Conservation (phyloP, 2,888 invertebrate species). For the Mimumesa dahlbomi region DNA sequence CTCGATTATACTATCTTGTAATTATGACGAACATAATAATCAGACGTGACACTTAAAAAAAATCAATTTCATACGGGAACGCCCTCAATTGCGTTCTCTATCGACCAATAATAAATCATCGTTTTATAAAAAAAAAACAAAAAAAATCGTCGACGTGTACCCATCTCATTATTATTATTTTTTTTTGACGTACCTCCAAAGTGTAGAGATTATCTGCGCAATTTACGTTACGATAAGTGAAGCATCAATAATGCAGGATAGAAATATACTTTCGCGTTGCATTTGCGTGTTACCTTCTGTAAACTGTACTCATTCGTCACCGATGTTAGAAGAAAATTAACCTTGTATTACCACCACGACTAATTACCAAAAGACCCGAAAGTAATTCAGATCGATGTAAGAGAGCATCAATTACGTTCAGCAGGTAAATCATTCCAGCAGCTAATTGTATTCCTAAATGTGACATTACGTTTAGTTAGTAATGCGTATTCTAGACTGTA, state of each 20-base stretch:
- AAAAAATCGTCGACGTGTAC: neutral
- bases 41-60: neutral
- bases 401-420: neutral
- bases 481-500: neutral
- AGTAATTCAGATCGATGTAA: neutral
- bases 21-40: neutral
- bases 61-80: constrained; percentile 6
- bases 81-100: neutral
- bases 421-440: neutral
- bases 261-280: too few species aligned
- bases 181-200: too few species aligned
- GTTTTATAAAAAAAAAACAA: constrained; percentile 13
- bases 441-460: neutral
- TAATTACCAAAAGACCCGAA: too few species aligned
- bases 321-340: too few species aligned
- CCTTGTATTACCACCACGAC: too few species aligned
- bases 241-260: too few species aligned
- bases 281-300: too few species aligned
- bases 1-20: neutral
- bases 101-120: constrained; percentile 12
- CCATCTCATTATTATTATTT: too few species aligned
- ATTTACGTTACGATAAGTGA: too few species aligned
- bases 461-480: neutral
- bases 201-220: too few species aligned
- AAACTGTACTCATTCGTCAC: too few species aligned